phyloP scores from a whole-genome alignment of 1,140 invertebrate genomes.

The Bursaphelenchus mucronatus region DNA sequence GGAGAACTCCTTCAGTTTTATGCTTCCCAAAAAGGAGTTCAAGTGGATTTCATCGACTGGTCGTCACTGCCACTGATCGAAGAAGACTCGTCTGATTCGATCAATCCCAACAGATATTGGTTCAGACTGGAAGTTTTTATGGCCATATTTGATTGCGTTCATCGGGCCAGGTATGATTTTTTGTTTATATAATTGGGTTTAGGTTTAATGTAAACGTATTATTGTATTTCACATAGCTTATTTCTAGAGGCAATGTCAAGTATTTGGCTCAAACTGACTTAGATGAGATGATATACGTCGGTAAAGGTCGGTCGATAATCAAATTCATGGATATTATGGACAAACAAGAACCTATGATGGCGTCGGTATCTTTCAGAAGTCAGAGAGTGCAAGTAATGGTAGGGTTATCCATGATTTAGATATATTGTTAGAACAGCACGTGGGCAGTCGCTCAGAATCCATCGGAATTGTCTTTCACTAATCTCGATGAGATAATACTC shows the following conservation, averaged over 20 bases:
- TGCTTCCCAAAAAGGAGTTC: constrained; percentile 1
- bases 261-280: constrained; percentile 27
- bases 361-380: constrained; percentile 15
- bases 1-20: constrained; percentile 18
- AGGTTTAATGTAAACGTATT: too few species aligned
- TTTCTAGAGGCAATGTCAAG: constrained; percentile 22
- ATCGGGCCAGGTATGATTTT: constrained; percentile 22
- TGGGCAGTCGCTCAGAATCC: constrained; percentile 16
- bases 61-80: constrained; percentile 9
- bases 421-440: constrained; percentile 19
- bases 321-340: constrained; percentile 17
- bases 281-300: constrained; percentile 26
- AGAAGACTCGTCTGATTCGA: neutral
- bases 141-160: constrained; percentile 28
- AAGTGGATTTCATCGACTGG: constrained; percentile 26
- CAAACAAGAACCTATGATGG: constrained; percentile 15
- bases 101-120: constrained; percentile 16
- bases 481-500: constrained; percentile 9
- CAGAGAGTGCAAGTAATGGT: constrained; percentile 7
- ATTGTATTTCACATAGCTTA: neutral
- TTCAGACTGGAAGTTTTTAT: constrained; percentile 23
- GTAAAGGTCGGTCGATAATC: constrained; percentile 4
- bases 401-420: neutral
- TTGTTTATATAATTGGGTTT: too few species aligned
- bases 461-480: constrained; percentile 8